These are phyloP conservation scores for Empidonax alnorum DNA, from an alignment of 2,113 vertebrate species.

Conservation along the genomic window DNA sequence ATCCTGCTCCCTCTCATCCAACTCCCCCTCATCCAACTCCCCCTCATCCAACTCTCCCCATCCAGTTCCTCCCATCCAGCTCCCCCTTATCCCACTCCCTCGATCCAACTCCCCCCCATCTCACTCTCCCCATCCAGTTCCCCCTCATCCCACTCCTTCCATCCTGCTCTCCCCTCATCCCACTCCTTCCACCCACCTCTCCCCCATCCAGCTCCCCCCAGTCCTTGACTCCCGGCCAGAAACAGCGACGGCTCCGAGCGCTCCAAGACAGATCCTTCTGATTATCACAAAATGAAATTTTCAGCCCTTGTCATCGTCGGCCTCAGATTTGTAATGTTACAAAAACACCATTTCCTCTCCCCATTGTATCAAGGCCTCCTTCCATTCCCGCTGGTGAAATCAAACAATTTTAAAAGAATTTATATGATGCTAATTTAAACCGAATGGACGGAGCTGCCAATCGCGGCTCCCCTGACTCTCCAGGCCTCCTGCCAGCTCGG, in stretches of 20 bases:
- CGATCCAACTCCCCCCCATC: background rate
- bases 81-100: too few relatives aligned
- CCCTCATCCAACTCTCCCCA: background rate
- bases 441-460: background rate
- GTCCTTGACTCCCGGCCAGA: background rate
- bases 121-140: too few relatives aligned
- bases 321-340: background rate
- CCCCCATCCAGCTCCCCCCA: background rate
- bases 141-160: too few relatives aligned
- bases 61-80: too few relatives aligned
- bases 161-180: too few relatives aligned
- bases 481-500: conserved; percentile 4
- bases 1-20: background rate
- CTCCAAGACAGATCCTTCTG: background rate
- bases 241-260: background rate
- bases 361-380: background rate
- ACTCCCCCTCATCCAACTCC: background rate
- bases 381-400: conserved; percentile 35
- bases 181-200: too few relatives aligned
- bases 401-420: conserved; percentile 43
- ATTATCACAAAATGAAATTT: conserved; percentile 30
- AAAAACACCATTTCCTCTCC: conserved; percentile 38
- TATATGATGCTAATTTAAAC: conserved; percentile 50
- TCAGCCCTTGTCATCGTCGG: conserved; percentile 23
- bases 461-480: background rate